These are phyloP conservation scores for Callimorpha dominula DNA, from an alignment of 2,888 invertebrate species.

Conservation along the genomic window DNA sequence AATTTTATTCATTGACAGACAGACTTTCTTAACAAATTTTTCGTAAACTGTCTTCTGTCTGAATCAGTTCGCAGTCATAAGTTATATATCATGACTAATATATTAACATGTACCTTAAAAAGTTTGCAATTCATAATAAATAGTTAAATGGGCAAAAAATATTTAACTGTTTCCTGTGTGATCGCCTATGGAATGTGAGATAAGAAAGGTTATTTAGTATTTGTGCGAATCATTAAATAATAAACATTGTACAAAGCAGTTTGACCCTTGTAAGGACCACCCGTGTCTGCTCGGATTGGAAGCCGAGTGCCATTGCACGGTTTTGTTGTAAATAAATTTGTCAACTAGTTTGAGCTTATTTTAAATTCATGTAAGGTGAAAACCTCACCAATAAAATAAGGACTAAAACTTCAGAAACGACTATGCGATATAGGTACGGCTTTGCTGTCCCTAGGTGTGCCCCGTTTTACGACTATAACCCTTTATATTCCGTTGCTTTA, in stretches of 20 bases:
- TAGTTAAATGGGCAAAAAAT: slow-evolving; percentile 62
- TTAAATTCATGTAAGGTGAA: neutral
- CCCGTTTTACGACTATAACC: no score
- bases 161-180: slow-evolving; percentile 75
- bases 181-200: slow-evolving; percentile 64
- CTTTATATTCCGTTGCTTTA: no score
- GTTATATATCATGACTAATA: no score
- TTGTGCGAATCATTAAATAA: slow-evolving; percentile 81
- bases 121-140: slow-evolving; percentile 32
- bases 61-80: no score
- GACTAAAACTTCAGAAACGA: no score
- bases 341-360: slow-evolving; percentile 35
- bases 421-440: no score
- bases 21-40: no score
- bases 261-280: slow-evolving; percentile 82
- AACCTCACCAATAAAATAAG: no score
- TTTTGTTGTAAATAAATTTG: slow-evolving; percentile 42
- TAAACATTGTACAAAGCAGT: slow-evolving; percentile 74
- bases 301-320: slow-evolving; percentile 40
- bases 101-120: no score
- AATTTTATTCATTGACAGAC: no score
- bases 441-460: no score
- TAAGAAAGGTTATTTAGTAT: slow-evolving; percentile 71
- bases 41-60: no score
- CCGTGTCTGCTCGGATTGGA: slow-evolving; percentile 65